Base-by-base conservation (phyloP, 2,797 vertebrate genomes). In the Falco naumanni region DNA sequence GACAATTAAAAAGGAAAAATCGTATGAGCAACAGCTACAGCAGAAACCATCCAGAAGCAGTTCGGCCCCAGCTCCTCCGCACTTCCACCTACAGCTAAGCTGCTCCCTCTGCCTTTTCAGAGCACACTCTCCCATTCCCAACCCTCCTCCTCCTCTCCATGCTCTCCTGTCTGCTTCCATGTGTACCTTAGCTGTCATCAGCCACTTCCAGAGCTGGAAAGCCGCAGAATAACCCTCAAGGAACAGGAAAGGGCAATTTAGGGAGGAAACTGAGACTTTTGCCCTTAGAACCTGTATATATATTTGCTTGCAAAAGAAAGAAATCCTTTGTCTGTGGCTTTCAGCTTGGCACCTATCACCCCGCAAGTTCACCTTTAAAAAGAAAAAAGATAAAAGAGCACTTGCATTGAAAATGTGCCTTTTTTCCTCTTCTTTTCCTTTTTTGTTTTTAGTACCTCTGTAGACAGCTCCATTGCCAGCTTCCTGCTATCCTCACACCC, bases 71-170 rank as follows among this genome's bases (percentile, higher is more conserved):
- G 65, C 13, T 94, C 81, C 68, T 69, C 19, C 1, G 41, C 80
- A 76, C 37, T 85, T 76, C 47, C 75, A 85, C 89, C 85, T 64
- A 84, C 48, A 84, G 6, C 51, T 93, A 54, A 92, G 70, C 84
- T 72, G 88, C 8, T 89, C 59, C 28, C 75, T 86, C 56, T 71
- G 43, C 25, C 68, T 87, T 59, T 64, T 19, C 63, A 59, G 75
- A 89, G 22, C 41, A 64, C 2, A 0, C 50, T 64, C 25, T 93
- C 41, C n/a, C 53, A 22, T 2, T 41, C 29, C 61, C 81, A 79
- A 6, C 2, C 13, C 8, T 84, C 53, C 31, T 72, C 19, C 9
- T 59, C 59, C 20, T 72, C 37, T 34, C 53, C 2, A 0, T 1
- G 1, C 22, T 61, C 43, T 7, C 21, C 26, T 6, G 59, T 69